phyloP scores from a whole-genome alignment of 1,140 invertebrate species.

The Drosophila gunungcola region DNA sequence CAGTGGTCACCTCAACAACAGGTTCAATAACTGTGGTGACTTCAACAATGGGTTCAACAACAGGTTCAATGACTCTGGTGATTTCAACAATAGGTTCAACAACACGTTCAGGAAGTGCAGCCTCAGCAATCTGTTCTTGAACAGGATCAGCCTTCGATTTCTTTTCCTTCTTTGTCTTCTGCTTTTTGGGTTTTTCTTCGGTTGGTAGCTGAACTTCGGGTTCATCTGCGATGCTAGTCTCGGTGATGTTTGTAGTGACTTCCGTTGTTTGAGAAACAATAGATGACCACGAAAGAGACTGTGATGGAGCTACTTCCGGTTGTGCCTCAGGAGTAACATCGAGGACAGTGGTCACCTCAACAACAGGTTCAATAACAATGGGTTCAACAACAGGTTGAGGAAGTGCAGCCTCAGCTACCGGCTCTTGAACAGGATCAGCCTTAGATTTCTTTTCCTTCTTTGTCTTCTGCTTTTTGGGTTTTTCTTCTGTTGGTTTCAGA shows the following conservation, averaged over 20 bases:
- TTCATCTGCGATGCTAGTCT: background rate
- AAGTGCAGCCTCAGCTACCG: background rate
- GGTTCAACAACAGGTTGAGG: background rate
- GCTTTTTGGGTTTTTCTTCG: slow-evolving; percentile 14
- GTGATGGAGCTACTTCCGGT: background rate
- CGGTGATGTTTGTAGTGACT: background rate
- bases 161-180: slow-evolving; percentile 39
- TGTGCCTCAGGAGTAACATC: background rate
- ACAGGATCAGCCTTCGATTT: slow-evolving; percentile 15
- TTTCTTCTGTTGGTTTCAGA: background rate
- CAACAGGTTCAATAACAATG: slow-evolving; percentile 5
- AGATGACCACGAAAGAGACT: slow-evolving; percentile 14
- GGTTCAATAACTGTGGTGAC: background rate
- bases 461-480: background rate
- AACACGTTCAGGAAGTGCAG: background rate
- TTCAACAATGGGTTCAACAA: background rate
- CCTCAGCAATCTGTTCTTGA: background rate
- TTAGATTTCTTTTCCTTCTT: slow-evolving; percentile 1
- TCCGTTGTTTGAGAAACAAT: slow-evolving; percentile 24
- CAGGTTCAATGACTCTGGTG: background rate
- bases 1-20: background rate
- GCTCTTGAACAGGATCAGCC: background rate
- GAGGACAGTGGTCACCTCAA: background rate
- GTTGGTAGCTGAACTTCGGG: background rate
- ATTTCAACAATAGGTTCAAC: slow-evolving; percentile 1